These are phyloP conservation scores for Pangasianodon hypophthalmus DNA, from an alignment of 2,113 vertebrate species.

Conservation along the genomic window DNA sequence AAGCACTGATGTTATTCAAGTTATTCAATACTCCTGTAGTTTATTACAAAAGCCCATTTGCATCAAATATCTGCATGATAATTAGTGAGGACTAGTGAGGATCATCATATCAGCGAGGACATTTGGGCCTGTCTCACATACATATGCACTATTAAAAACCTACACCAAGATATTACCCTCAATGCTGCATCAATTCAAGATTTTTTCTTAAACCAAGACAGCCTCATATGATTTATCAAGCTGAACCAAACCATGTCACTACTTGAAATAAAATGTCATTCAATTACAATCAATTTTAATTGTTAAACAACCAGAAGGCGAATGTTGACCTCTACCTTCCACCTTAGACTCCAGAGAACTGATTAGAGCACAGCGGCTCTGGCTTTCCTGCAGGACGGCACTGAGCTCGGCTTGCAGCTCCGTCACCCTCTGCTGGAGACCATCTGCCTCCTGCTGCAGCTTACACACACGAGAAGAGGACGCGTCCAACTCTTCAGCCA, in stretches of 20 bases:
- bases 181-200: not conserved
- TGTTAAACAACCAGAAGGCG: not conserved
- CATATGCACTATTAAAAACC: not conserved
- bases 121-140: not conserved
- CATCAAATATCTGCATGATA: not conserved
- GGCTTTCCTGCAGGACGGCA: slow-evolving; percentile 70
- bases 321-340: slow-evolving; percentile 62
- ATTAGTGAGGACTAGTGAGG: not conserved
- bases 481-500: slow-evolving; percentile 76
- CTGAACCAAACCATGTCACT: not conserved
- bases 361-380: slow-evolving; percentile 67
- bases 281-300: not conserved
- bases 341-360: slow-evolving; percentile 71
- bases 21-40: not conserved
- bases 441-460: slow-evolving; percentile 78
- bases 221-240: not conserved
- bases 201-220: not conserved
- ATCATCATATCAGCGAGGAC: not conserved
- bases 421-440: slow-evolving; percentile 79
- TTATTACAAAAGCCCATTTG: too few relatives aligned
- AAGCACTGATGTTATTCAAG: not conserved
- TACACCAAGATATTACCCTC: not conserved
- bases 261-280: not conserved
- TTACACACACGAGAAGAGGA: slow-evolving; percentile 76
- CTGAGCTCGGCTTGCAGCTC: slow-evolving; percentile 75